A percentile compares a stretch with the other conserved stretches of the same genome.
Conservation (phyloP, 1,140 invertebrate species). For the Neodiprion virginianus region DNA sequence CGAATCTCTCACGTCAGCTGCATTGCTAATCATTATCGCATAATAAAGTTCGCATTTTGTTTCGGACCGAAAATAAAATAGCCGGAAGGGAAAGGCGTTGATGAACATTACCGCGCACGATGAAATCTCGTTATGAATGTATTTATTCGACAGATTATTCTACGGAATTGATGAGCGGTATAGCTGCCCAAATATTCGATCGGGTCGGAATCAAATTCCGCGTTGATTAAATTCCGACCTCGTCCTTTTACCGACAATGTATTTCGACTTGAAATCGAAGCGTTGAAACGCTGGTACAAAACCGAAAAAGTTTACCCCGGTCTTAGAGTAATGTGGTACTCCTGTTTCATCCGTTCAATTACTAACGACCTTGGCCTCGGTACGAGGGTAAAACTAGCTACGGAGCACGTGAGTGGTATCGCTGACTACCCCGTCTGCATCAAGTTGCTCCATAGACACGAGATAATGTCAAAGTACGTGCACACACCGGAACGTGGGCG, state of each 20-base stretch:
- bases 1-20: too few species aligned
- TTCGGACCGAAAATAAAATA: too few species aligned
- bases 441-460: too few species aligned
- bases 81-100: too few species aligned
- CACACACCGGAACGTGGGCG: too few species aligned
- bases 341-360: neutral
- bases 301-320: neutral
- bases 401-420: neutral
- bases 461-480: too few species aligned
- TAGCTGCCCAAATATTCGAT: neutral
- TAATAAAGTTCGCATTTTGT: too few species aligned
- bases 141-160: neutral
- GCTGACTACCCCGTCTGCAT: too few species aligned
- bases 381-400: neutral
- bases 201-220: neutral
- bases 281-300: too few species aligned
- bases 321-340: neutral
- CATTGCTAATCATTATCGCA: too few species aligned
- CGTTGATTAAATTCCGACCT: neutral
- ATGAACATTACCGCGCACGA: too few species aligned
- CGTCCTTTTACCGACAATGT: neutral
- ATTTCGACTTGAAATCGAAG: too few species aligned
- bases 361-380: neutral
- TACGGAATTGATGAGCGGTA: neutral
- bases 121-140: neutral